A percentile compares a stretch with the other conserved stretches of the same genome.
phyloP scores from a whole-genome alignment of 1,140 invertebrate species.

The Euschistus heros region DNA sequence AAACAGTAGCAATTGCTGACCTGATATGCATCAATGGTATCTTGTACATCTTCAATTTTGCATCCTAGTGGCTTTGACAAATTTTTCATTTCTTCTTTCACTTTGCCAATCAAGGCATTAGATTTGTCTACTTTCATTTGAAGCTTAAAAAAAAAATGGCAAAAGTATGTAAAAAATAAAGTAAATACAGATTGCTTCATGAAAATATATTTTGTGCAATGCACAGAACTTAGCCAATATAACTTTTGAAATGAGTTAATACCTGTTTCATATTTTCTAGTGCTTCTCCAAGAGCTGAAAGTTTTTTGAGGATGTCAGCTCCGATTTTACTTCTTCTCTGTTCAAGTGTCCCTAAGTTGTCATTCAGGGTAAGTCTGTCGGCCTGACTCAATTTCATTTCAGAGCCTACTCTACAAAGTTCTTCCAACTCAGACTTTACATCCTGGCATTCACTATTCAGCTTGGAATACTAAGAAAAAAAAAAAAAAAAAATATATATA shows the following conservation, averaged over 20 bases:
- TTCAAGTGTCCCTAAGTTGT: conserved; percentile 62
- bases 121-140: conserved; percentile 66
- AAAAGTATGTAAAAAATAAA: too few relatives aligned
- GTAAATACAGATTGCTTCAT: neutral
- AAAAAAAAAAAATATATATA: conserved; percentile 13
- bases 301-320: conserved; percentile 61
- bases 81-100: conserved; percentile 71
- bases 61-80: conserved; percentile 75
- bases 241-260: neutral
- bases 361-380: conserved; percentile 67
- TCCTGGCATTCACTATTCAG: conserved; percentile 61
- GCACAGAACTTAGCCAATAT: neutral
- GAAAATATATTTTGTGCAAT: too few relatives aligned
- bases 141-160: conserved; percentile 32
- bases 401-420: conserved; percentile 66
- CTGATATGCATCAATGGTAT: conserved; percentile 64
- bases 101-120: conserved; percentile 62
- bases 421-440: conserved; percentile 56
- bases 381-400: conserved; percentile 72
- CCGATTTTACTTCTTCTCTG: conserved; percentile 64
- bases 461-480: conserved; percentile 52
- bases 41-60: conserved; percentile 71
- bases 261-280: conserved; percentile 67
- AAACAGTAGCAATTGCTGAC: conserved; percentile 24
- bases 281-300: conserved; percentile 54